Evolutionary conservation across 2,113 vertebrate genomes (phyloP), one percentile per base, ranked within the genome.

Genomic region (Pomatostomus ruficeps): DNA sequence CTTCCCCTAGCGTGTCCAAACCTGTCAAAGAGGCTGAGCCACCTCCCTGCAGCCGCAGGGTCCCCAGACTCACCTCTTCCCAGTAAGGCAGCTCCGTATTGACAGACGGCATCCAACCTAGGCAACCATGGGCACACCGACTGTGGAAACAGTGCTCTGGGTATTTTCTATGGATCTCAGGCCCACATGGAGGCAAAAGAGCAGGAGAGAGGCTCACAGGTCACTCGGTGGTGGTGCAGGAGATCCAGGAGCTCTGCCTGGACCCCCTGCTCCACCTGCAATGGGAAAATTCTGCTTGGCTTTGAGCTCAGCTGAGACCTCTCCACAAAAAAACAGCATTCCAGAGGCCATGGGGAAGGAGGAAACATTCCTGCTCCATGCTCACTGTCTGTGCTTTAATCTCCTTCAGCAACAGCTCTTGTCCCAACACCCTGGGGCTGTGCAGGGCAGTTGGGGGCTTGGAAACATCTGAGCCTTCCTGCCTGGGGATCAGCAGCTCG

Each of bases 31-130:
- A 63, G 51, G 70, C 33, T 2, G 13, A 74, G 65, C 20, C 28
- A 9, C 42, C 35, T 49, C 25, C 25, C 43, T 0, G 0, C 31
- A 48, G 45, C 23, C 0, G 0, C 6, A 2, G 59, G n/a, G 57
- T 36, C 13, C 40, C 52, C 49, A 45, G 2, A 26, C 10, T 43
- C 54, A 14, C 17, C 33, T 1, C 61, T 65, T 38, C 4, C 22
- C n/a, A 13, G 75, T 19, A 49, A 45, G 43, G 29, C 28, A 40
- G 38, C 35, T 67, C 61, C 10, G 1, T 14, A 12, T 0, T 7
- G 48, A 58, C 15, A 26, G 62, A 49, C 2, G 4, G 19, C 52
- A 48, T 13, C n/a, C 51, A 82, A 55, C 11, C 49, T 49, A 46
- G 51, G 43, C 54, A 54, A 5, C 33, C 1, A 2, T 0, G 23